These are phyloP conservation scores for Drosophila austrosaltans DNA, from an alignment of 2,888 invertebrate species.

Conservation along the genomic window DNA sequence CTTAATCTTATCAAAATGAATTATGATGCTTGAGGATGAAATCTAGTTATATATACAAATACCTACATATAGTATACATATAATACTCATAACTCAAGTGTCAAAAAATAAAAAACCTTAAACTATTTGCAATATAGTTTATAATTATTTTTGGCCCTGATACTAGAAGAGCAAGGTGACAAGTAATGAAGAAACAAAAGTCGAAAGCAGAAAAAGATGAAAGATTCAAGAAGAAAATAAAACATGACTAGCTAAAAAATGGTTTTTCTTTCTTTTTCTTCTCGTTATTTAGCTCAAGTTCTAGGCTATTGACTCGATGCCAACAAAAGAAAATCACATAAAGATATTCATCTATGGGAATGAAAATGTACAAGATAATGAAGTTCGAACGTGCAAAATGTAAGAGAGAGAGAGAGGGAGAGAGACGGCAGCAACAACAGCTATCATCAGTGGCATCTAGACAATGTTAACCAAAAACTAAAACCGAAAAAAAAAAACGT, in stretches of 20 bases:
- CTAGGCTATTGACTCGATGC: slow-evolving; percentile 65
- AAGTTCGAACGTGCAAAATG: slow-evolving; percentile 47
- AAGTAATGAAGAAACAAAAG: background rate
- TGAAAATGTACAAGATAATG: slow-evolving; percentile 39
- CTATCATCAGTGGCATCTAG: slow-evolving; percentile 36
- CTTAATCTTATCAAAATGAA: slow-evolving; percentile 16
- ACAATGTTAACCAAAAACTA: slow-evolving; percentile 31
- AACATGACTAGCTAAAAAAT: slow-evolving; percentile 11
- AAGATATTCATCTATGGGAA: slow-evolving; percentile 28
- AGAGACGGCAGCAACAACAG: background rate
- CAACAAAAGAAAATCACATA: slow-evolving; percentile 48
- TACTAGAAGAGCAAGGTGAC: slow-evolving; percentile 31
- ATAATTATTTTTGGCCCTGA: slow-evolving; percentile 32
- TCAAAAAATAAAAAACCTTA: background rate
- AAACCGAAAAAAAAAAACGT: background rate
- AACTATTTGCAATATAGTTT: slow-evolving; percentile 11
- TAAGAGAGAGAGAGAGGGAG: slow-evolving; percentile 9
- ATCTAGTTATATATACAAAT: background rate
- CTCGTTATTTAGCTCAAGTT: slow-evolving; percentile 49
- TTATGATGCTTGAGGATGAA: slow-evolving; percentile 5
- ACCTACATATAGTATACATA: background rate
- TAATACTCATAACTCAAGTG: slow-evolving; percentile 24
- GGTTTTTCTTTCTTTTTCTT: slow-evolving; percentile 24
- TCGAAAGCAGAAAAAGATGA: too few species aligned
- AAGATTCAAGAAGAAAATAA: slow-evolving; percentile 8